phyloP scores from a whole-genome alignment of 2,797 vertebrate species.

The Lagocephalus sceleratus region DNA sequence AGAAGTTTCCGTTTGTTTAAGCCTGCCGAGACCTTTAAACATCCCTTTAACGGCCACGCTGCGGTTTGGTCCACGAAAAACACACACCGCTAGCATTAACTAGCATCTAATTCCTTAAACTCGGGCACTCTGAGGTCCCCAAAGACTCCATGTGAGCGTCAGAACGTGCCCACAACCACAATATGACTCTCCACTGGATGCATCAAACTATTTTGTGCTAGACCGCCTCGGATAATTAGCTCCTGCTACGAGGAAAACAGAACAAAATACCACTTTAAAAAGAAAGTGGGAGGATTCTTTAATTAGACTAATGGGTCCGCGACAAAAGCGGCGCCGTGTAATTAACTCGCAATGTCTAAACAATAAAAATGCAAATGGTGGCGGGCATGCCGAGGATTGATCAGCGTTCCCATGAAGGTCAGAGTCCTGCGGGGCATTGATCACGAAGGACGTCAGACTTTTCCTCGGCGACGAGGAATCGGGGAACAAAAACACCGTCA shows the following conservation, averaged over 20 bases:
- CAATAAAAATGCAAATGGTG: slow-evolving; percentile 58
- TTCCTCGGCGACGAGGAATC: slow-evolving; percentile 15
- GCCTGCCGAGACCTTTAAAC: too few species aligned
- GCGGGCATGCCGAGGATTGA: slow-evolving; percentile 31
- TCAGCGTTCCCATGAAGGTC: slow-evolving; percentile 43
- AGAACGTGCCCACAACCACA: slow-evolving; percentile 30
- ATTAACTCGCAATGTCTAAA: slow-evolving; percentile 58
- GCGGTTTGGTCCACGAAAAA: not conserved
- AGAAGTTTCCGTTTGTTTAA: too few species aligned
- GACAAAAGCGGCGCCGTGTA: slow-evolving; percentile 32
- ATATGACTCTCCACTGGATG: slow-evolving; percentile 29
- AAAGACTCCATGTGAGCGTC: slow-evolving; percentile 23
- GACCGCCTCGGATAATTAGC: slow-evolving; percentile 55
- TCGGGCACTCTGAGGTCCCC: slow-evolving; percentile 12
- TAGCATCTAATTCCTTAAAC: slow-evolving; percentile 19
- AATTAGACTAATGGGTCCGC: slow-evolving; percentile 33
- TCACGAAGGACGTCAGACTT: slow-evolving; percentile 26
- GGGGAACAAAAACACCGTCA: slow-evolving; percentile 6
- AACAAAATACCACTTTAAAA: slow-evolving; percentile 35
- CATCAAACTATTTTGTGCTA: slow-evolving; percentile 49
- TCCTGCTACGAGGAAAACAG: slow-evolving; percentile 30
- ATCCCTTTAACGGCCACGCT: too few species aligned
- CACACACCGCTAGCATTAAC: not conserved
- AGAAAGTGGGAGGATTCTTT: slow-evolving; percentile 40
- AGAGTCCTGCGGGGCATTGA: slow-evolving; percentile 35